Conservation (phyloP, 2,888 invertebrate genomes). For the Acleris laterana region DNA sequence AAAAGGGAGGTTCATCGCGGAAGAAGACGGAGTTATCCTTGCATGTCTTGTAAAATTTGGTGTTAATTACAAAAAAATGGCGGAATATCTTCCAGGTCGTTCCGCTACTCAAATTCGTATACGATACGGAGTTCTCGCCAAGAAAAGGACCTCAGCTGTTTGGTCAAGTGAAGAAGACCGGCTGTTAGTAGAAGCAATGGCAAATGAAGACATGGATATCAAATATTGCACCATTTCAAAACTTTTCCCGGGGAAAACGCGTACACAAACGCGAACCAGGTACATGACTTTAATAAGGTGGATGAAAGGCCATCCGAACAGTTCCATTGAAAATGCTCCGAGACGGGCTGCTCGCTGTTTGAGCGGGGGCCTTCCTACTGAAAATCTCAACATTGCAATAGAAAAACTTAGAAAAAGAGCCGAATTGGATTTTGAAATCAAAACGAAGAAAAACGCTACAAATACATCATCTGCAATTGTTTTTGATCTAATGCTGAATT, state of each 20-base stretch:
- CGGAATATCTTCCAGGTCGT: too few relatives aligned
- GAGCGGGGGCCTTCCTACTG: slow-evolving; percentile 39
- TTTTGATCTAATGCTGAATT: slow-evolving; percentile 61
- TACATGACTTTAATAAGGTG: slow-evolving; percentile 69
- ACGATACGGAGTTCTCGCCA: too few relatives aligned
- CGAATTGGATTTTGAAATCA: slow-evolving; percentile 36
- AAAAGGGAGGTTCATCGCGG: too few relatives aligned
- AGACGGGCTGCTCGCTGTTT: slow-evolving; percentile 46
- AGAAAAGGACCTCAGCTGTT: too few relatives aligned
- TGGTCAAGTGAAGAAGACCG: too few relatives aligned
- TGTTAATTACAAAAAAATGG: too few relatives aligned
- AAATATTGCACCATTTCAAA: slow-evolving; percentile 75
- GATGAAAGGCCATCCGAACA: slow-evolving; percentile 62
- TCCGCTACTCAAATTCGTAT: too few relatives aligned
- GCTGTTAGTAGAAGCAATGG: too few relatives aligned
- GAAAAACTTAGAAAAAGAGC: slow-evolving; percentile 52
- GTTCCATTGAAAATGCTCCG: slow-evolving; percentile 48
- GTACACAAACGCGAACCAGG: slow-evolving; percentile 83
- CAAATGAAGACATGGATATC: slow-evolving; percentile 60
- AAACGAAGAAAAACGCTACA: slow-evolving; percentile 43
- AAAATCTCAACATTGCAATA: slow-evolving; percentile 49
- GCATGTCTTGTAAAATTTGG: too few relatives aligned
- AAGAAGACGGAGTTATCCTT: too few relatives aligned
- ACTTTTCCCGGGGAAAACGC: slow-evolving; percentile 69
- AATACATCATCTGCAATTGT: slow-evolving; percentile 54